Conservation (phyloP, 1,140 invertebrate genomes). For the Druon quercuslanigerum region DNA sequence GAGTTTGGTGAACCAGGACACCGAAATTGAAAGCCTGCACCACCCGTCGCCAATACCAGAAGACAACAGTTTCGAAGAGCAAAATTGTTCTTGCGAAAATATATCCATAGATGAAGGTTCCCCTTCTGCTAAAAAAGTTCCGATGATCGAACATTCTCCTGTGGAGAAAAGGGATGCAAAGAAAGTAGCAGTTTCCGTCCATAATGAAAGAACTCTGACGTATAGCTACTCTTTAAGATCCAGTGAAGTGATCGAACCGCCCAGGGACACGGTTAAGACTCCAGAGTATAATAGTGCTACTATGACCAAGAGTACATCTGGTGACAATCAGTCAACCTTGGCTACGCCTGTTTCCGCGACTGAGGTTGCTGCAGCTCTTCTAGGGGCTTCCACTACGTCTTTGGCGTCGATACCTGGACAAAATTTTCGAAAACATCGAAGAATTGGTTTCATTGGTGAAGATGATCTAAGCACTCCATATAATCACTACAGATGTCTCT, state of each 20-base stretch:
- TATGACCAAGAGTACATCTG: constrained; percentile 73
- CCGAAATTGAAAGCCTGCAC: constrained; percentile 27
- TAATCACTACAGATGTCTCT: constrained; percentile 83
- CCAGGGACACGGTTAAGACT: constrained; percentile 47
- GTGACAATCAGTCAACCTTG: constrained; percentile 67
- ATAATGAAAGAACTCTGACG: constrained; percentile 58
- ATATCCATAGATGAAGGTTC: constrained; percentile 51
- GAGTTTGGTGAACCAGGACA: constrained; percentile 42
- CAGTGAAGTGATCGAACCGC: constrained; percentile 45
- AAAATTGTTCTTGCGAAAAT: constrained; percentile 53
- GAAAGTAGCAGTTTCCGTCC: constrained; percentile 66
- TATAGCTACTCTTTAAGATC: constrained; percentile 56
- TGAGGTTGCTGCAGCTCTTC: constrained; percentile 75
- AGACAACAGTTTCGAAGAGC: constrained; percentile 63
- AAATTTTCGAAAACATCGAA: constrained; percentile 66
- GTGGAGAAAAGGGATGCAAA: constrained; percentile 42
- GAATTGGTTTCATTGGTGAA: constrained; percentile 73
- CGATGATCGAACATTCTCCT: constrained; percentile 48
- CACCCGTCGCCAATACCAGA: constrained; percentile 40
- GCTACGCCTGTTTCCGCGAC: constrained; percentile 75
- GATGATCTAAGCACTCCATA: constrained; percentile 84
- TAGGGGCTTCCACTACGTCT: constrained; percentile 77
- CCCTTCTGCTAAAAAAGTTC: constrained; percentile 52
- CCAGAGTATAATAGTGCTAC: constrained; percentile 50
- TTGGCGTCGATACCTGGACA: constrained; percentile 64